Evolutionary conservation across 2,113 vertebrate genomes (phyloP).

Genomic region (Rhinolophus ferrumequinum): DNA sequence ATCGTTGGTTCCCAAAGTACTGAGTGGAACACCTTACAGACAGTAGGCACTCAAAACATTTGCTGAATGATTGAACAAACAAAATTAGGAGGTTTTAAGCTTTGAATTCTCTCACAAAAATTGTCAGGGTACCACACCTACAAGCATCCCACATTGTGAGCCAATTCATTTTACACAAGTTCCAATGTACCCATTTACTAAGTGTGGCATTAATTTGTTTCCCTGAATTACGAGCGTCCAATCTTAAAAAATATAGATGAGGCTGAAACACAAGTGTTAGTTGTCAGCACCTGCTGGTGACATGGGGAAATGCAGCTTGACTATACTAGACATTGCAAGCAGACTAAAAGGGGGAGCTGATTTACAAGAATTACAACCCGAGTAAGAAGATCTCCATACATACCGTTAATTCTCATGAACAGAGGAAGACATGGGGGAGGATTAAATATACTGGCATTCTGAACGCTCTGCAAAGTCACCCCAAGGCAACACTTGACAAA

Average conservation of each 20-base stretch:
- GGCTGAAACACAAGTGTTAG: background rate
- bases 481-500: background rate
- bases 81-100: background rate
- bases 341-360: background rate
- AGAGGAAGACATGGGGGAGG: background rate
- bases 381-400: background rate
- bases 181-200: background rate
- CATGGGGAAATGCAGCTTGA: constrained; percentile 42
- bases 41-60: background rate
- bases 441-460: background rate
- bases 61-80: background rate
- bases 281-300: constrained; percentile 64
- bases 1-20: background rate
- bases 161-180: background rate
- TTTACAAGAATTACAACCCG: background rate
- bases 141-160: background rate
- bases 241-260: background rate
- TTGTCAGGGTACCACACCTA: background rate
- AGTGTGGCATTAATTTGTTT: background rate
- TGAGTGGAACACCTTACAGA: background rate
- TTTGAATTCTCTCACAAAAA: constrained; percentile 15
- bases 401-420: background rate
- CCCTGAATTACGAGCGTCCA: background rate
- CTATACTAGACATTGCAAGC: background rate
- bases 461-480: background rate